Evolutionary conservation across 2,797 vertebrate species (phyloP).

Genomic region (Manis javanica): DNA sequence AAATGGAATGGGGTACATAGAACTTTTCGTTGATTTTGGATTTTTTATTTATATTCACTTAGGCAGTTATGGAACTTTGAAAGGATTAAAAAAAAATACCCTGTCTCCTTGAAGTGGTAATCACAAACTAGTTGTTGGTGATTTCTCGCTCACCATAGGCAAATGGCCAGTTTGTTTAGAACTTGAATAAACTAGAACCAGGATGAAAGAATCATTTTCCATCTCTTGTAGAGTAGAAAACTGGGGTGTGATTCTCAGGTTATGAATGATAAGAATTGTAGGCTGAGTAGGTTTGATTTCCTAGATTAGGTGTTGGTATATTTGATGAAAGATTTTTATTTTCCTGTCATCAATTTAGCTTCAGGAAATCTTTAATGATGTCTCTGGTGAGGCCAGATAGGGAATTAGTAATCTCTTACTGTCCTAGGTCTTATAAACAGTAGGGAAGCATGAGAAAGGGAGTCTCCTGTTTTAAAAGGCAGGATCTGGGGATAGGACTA

Average conservation of each 20-base stretch:
- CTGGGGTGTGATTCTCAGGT: background rate
- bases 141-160: slow-evolving; percentile 8
- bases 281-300: background rate
- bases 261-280: slow-evolving; percentile 19
- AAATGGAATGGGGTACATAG: background rate
- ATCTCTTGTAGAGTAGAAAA: slow-evolving; percentile 52
- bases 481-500: background rate
- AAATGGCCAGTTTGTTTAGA: slow-evolving; percentile 19
- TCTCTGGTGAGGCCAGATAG: slow-evolving; percentile 4
- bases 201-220: slow-evolving; percentile 27
- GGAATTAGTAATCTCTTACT: slow-evolving; percentile 3
- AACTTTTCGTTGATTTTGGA: slow-evolving; percentile 22
- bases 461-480: slow-evolving; percentile 29
- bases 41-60: slow-evolving; percentile 45
- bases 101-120: background rate
- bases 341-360: background rate
- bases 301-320: slow-evolving; percentile 15
- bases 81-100: background rate
- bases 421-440: background rate
- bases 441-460: background rate
- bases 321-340: slow-evolving; percentile 45
- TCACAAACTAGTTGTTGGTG: background rate
- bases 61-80: background rate
- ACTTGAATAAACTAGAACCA: slow-evolving; percentile 56
- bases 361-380: slow-evolving; percentile 57